Evolutionary conservation across 2,113 vertebrate genomes (phyloP), one percentile per base, ranked within the genome.

Genomic region (Megaceryle maxima): DNA sequence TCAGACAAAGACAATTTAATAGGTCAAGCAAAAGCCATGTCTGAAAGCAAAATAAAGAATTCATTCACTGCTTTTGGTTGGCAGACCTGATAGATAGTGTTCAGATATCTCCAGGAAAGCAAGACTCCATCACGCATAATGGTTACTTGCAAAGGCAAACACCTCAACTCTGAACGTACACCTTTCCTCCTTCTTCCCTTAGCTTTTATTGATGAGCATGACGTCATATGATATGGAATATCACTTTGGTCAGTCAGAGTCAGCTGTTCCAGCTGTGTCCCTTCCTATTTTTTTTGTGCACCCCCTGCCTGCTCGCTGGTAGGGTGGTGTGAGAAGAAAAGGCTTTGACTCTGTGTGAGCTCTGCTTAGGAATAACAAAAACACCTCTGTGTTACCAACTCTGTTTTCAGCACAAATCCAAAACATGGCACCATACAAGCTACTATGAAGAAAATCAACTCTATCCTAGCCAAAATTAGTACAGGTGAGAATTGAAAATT

Each of bases 91-190:
- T n/a, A n/a, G n/a, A n/a, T n/a, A n/a, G 14, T 15, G 60, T 28
- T 62, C n/a, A n/a, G 24, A 10, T 6, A 19, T 22, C 59, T 29
- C 43, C 43, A 81, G 44, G 16, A 50, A 63, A 64, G 28, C 20
- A 29, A 15, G 5, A 28, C 1, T 2, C 5, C 11, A 9, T 53
- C 22, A 28, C 3, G 0, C 1, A 26, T 12, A 13, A 51, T 1
- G 3, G 16, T 11, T 43, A 35, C 43, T 69, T 50, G 43, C 26
- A 53, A 68, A 87, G 17, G 39, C 11, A 63, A 75, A 53, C 1
- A 9, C 11, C 39, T 21, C 41, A 22, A 41, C 16, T 60, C 22
- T 6, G 10, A 64, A 53, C 2, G 2, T 56, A 14, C 14, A 2
- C 11, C 3, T 13, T 29, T 83, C 9, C 20, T 68, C 9, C 33